Conservation (phyloP, 2,888 invertebrate species). For the Tetramorium bicarinatum region DNA sequence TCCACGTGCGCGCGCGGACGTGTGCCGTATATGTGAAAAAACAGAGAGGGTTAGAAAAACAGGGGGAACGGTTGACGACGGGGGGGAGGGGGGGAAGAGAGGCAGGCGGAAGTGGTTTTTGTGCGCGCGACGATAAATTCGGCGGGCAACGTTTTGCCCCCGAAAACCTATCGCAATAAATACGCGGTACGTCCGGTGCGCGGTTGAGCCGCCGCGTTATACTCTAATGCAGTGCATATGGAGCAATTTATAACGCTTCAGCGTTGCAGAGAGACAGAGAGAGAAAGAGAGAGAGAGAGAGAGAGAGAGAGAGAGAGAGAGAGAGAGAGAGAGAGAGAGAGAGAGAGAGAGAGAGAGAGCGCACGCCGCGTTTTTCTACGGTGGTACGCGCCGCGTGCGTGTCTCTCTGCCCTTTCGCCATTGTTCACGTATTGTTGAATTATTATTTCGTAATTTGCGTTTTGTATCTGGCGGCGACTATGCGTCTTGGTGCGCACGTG, state of each 20-base stretch:
- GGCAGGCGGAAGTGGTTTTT: slow-evolving; percentile 73
- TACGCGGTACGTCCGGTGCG: slow-evolving; percentile 79
- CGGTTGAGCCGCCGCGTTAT: slow-evolving; percentile 77
- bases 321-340: not conserved
- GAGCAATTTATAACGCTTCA: slow-evolving; percentile 83
- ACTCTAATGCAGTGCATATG: slow-evolving; percentile 84
- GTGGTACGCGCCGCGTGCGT: slow-evolving; percentile 53
- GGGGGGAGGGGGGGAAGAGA: slow-evolving; percentile 48
- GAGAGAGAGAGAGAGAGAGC: not conserved
- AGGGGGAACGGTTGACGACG: slow-evolving; percentile 51
- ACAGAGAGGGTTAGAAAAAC: not conserved
- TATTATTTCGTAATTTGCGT: slow-evolving; percentile 70
- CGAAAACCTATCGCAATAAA: slow-evolving; percentile 85
- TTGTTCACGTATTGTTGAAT: slow-evolving; percentile 71
- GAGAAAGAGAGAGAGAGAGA: not conserved
- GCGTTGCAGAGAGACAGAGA: slow-evolving; percentile 17
- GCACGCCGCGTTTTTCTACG: slow-evolving; percentile 60
- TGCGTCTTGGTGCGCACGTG: slow-evolving; percentile 34
- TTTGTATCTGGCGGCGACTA: slow-evolving; percentile 53
- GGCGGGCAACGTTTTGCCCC: slow-evolving; percentile 80
- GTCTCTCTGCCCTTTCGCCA: slow-evolving; percentile 53
- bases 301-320: not conserved
- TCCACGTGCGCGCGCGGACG: slow-evolving; percentile 4
- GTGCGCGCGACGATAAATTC: slow-evolving; percentile 83
- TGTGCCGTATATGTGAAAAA: not conserved